These are phyloP conservation scores for Himalopsyche anomala DNA, from an alignment of 2,888 invertebrate species.

Conservation along the genomic window DNA sequence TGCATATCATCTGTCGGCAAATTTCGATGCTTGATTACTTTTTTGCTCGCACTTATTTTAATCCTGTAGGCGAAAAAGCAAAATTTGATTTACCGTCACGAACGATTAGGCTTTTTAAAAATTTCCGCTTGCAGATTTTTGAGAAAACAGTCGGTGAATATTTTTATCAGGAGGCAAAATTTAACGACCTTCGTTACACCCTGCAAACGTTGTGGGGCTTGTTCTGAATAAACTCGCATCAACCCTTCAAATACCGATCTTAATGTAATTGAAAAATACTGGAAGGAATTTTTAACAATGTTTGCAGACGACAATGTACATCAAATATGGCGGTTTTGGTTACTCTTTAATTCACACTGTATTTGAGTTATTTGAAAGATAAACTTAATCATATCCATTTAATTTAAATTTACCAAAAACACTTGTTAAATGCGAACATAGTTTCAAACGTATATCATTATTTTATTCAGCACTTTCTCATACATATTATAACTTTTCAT, in stretches of 20 bases:
- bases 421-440: too few species aligned
- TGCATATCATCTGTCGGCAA: too few species aligned
- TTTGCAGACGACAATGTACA: not conserved
- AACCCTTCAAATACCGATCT: slow-evolving; percentile 15
- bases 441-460: too few species aligned
- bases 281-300: not conserved
- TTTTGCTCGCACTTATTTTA: too few species aligned
- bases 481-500: too few species aligned
- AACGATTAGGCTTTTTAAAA: slow-evolving; percentile 34
- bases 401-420: too few species aligned
- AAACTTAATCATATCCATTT: too few species aligned
- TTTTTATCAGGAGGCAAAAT: slow-evolving; percentile 34
- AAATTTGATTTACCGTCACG: slow-evolving; percentile 43
- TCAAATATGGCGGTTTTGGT: too few species aligned
- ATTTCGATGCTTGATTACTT: too few species aligned
- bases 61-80: slow-evolving; percentile 13
- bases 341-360: too few species aligned
- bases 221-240: slow-evolving; percentile 40
- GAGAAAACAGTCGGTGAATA: slow-evolving; percentile 23
- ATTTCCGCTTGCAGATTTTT: slow-evolving; percentile 27
- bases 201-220: slow-evolving; percentile 14
- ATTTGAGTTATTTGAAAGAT: too few species aligned
- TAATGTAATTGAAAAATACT: slow-evolving; percentile 24
- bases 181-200: slow-evolving; percentile 34
- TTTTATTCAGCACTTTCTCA: too few species aligned